Conservation (phyloP, 2,113 vertebrate genomes). For the Pitta sordida region DNA sequence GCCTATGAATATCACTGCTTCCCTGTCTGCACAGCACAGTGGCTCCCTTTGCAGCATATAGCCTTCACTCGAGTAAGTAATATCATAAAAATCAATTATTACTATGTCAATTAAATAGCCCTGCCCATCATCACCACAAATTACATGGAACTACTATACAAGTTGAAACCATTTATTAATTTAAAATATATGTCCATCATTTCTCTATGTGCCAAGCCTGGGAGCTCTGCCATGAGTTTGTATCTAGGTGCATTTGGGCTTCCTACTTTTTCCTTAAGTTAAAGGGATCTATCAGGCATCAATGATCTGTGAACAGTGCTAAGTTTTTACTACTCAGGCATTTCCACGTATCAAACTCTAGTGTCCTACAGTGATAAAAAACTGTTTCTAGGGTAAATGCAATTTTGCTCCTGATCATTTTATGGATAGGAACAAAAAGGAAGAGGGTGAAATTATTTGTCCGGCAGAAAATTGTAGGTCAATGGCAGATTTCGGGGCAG, state of each 20-base stretch:
- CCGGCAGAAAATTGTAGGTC: conserved; percentile 11
- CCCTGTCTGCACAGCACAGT: not conserved
- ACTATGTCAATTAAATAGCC: conserved; percentile 22
- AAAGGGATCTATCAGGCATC: not conserved
- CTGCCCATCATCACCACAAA: not conserved
- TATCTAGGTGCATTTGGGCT: not conserved
- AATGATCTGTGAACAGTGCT: not conserved
- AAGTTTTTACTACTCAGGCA: not conserved
- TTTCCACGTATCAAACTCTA: not conserved
- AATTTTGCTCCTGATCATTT: not conserved
- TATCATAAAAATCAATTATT: conserved; percentile 25
- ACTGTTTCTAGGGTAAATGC: not conserved
- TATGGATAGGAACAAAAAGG: not conserved
- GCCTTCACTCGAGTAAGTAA: conserved; percentile 12
- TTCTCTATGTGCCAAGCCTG: not conserved
- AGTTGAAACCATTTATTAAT: not conserved
- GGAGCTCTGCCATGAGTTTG: not conserved
- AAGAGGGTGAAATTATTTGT: not conserved
- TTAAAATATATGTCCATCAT: not conserved
- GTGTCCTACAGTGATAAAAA: not conserved
- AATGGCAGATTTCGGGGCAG: not conserved
- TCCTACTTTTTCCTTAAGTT: not conserved
- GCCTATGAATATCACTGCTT: not conserved
- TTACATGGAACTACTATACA: not conserved
- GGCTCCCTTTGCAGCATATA: not conserved